Conservation (phyloP, 2,797 vertebrate species). For the Zalophus californianus region DNA sequence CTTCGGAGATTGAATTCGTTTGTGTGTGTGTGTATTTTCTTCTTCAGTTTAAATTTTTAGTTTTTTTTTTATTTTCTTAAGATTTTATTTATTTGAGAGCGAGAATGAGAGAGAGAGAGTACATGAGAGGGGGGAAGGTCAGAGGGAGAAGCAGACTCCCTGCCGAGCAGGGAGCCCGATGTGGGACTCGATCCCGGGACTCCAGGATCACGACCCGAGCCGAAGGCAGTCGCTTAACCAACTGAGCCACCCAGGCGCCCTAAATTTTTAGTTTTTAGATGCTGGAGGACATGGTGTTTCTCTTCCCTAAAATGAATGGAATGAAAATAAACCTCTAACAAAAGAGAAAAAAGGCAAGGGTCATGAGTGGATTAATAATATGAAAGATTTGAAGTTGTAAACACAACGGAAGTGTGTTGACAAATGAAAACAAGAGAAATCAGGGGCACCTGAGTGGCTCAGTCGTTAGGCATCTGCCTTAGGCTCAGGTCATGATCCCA, state of each 20-base stretch:
- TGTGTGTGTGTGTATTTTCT: background rate
- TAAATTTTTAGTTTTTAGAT: background rate
- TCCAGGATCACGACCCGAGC: too few species aligned
- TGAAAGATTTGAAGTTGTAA: background rate
- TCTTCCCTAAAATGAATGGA: background rate
- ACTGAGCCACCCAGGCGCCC: too few species aligned
- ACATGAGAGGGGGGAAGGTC: too few species aligned
- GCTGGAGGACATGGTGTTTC: background rate
- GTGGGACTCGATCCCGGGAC: too few species aligned
- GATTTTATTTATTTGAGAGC: too few species aligned
- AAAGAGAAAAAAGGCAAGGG: background rate
- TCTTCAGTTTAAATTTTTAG: background rate
- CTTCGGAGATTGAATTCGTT: background rate
- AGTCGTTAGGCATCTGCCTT: too few species aligned
- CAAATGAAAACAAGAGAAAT: background rate
- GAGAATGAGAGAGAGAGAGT: too few species aligned
- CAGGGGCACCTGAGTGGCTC: too few species aligned
- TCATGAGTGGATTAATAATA: background rate
- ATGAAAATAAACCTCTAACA: background rate
- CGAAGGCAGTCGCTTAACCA: too few species aligned
- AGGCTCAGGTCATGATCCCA: too few species aligned
- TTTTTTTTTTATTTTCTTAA: background rate
- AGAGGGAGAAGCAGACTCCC: too few species aligned
- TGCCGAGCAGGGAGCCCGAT: too few species aligned
- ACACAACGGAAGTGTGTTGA: background rate